Conservation (phyloP, 2,113 vertebrate genomes). For the Elaphurus davidianus region DNA sequence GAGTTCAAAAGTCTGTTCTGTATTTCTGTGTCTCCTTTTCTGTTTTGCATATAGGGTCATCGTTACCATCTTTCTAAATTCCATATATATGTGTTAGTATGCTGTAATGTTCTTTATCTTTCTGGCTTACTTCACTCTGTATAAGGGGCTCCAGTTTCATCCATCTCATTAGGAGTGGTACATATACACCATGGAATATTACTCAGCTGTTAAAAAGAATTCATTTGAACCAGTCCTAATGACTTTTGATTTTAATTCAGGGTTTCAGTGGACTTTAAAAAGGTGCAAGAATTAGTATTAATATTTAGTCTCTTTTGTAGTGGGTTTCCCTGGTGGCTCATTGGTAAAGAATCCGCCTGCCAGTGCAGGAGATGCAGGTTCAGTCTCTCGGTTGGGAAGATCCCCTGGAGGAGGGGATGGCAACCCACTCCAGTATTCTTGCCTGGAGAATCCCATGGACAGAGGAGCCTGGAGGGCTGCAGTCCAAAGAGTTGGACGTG, state of each 20-base stretch:
- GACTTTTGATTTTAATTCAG: constrained; percentile 1
- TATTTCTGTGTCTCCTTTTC: too few relatives aligned
- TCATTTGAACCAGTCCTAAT: too few relatives aligned
- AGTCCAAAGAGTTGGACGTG: not conserved
- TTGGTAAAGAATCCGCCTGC: not conserved
- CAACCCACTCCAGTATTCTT: not conserved
- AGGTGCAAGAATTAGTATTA: not conserved
- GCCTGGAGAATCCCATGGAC: not conserved
- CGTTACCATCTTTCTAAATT: too few relatives aligned
- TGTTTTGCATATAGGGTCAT: too few relatives aligned
- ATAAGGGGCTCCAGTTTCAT: too few relatives aligned
- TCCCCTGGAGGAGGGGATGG: not conserved
- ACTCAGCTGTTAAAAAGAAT: too few relatives aligned
- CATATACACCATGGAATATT: too few relatives aligned
- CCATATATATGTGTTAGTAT: too few relatives aligned
- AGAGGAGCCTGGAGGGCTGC: not conserved
- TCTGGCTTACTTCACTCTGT: too few relatives aligned
- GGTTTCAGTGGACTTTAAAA: not conserved
- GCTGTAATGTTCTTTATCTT: too few relatives aligned
- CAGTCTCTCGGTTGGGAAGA: not conserved
- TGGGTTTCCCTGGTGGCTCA: not conserved
- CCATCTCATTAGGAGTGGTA: too few relatives aligned
- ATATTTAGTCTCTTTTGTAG: not conserved
- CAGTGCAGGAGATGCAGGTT: not conserved
- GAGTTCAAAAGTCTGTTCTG: too few relatives aligned